These are phyloP conservation scores for Chloebia gouldiae DNA, from an alignment of 2,113 vertebrate genomes.

Conservation along the genomic window DNA sequence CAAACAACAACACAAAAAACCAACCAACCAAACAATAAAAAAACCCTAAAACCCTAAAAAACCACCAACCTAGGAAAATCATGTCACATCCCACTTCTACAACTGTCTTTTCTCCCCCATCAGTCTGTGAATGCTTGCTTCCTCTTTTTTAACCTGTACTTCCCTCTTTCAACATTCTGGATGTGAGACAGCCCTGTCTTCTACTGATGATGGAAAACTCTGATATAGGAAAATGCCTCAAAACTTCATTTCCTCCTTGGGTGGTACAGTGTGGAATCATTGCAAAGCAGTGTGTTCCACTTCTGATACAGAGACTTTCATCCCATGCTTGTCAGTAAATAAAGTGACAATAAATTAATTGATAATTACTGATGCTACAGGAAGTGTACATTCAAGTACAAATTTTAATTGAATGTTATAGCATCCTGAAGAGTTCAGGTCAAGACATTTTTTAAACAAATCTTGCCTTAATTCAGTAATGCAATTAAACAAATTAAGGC, in stretches of 20 bases:
- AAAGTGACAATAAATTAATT: neutral
- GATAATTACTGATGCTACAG: neutral
- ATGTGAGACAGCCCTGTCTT: neutral
- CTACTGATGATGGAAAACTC: neutral
- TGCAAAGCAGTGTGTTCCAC: neutral
- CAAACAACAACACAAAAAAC: neutral
- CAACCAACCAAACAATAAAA: too few species aligned
- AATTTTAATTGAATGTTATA: neutral
- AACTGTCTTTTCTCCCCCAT: neutral
- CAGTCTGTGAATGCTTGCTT: neutral
- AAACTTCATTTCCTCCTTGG: neutral
- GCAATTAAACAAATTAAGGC: conserved; percentile 4
- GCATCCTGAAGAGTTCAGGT: neutral
- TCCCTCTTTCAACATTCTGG: neutral
- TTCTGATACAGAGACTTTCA: neutral
- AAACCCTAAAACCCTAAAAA: neutral
- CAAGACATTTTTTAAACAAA: neutral
- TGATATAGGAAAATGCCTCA: neutral
- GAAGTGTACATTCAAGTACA: neutral
- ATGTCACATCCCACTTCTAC: neutral
- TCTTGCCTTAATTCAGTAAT: conserved; percentile 2
- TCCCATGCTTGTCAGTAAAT: neutral
- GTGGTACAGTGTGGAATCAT: neutral
- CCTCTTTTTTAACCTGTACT: neutral
- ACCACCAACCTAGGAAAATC: neutral